Percentiles rank a stretch among this genome's conserved stretches.
Evolutionary conservation across 1,140 invertebrate species (phyloP).

Genomic region (Ylistrum balloti): DNA sequence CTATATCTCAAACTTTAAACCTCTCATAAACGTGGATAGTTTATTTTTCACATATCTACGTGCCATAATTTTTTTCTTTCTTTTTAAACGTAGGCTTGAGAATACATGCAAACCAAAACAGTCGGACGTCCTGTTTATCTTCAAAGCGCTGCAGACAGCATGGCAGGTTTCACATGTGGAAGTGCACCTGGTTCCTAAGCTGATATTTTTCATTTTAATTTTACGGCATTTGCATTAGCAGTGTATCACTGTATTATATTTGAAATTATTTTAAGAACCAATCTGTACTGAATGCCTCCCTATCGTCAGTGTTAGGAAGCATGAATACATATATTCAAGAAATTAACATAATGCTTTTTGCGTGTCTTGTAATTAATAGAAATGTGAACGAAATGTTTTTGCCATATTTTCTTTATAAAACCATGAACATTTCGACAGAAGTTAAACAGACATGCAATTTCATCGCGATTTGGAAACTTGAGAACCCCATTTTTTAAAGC

Average conservation of each 20-base stretch:
- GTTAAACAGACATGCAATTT: background rate
- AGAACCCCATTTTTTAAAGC: no score
- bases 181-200: background rate
- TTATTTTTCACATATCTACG: background rate
- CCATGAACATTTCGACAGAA: background rate
- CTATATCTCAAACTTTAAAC: background rate
- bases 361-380: background rate
- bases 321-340: background rate
- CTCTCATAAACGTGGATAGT: background rate
- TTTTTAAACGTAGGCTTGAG: background rate
- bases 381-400: background rate
- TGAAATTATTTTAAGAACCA: background rate
- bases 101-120: background rate
- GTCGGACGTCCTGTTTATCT: background rate
- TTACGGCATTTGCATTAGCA: background rate
- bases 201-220: background rate
- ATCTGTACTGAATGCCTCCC: background rate
- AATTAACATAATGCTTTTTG: background rate
- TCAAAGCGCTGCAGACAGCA: background rate
- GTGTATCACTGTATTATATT: background rate
- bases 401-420: background rate
- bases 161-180: slow-evolving; percentile 1
- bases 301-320: background rate
- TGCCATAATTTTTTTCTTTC: background rate
- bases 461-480: background rate